Evolutionary conservation across 2,113 vertebrate genomes (phyloP), one percentile per base, ranked within the genome.

Genomic region (Ophthalmolycus amberensis): DNA sequence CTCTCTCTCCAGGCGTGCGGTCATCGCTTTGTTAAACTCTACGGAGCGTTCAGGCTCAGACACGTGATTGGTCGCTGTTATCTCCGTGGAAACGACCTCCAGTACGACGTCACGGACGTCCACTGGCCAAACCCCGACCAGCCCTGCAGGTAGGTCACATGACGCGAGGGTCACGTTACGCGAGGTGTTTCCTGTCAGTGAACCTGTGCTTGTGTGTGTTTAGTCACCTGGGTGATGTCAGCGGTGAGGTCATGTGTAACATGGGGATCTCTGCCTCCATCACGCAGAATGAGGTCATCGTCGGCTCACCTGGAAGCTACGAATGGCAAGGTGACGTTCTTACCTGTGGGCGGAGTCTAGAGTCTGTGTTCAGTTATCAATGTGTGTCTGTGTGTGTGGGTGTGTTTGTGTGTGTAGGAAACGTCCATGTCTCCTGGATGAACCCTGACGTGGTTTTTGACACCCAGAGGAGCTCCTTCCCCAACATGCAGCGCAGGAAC

Each of bases 41-140:
- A 96, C 0, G 96, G 96, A 0, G 81, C 62, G 0, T 93, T 94
- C 68, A 91, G 93, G 1, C 94, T 96, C 79, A 87, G 95, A 5
- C 96, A 96, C 44, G 98, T 99, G 97, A 97, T 98, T 54, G 98
- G 98, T 2, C 95, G 89, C 15, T 99, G 97, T 87, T 98, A 95
- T 2, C 90, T 99, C 76, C 92, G 95, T 32, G 96, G 97, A 76
- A 97, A 96, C 0, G 90, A 98, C 93, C 92, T 97, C 0, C 22
- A 46, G 4, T 94, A 93, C 2, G 52, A 97, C 7, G 29, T 85
- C 0, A 34, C 14, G 0, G 95, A 93, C 70, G 0, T 12, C 1
- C 78, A 90, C 22, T 95, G 95, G 94, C 91, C 94, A 84, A 85
- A 82, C 18, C 64, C 60, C 0, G 75, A 90, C 3, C 93, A 95